Evolutionary conservation across 2,888 invertebrate genomes (phyloP).

Genomic region (Gymnocheta viridis): DNA sequence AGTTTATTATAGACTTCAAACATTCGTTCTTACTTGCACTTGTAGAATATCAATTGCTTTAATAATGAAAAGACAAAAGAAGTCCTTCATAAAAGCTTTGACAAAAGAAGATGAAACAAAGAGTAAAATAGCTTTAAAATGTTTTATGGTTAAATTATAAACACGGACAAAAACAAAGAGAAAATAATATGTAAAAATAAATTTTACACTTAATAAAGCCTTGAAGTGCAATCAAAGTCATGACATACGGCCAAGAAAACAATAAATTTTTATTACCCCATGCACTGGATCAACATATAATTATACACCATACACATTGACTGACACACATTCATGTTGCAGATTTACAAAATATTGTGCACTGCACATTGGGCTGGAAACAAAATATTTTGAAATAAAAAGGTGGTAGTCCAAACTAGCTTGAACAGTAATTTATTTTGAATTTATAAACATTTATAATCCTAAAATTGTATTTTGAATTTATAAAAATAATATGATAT

Average conservation of each 20-base stretch:
- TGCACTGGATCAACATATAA: conserved; percentile 26
- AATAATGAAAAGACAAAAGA: conserved; percentile 49
- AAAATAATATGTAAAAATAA: conserved; percentile 52
- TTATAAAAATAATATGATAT: too few species aligned
- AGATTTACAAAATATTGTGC: neutral
- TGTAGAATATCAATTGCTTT: conserved; percentile 45
- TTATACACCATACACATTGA: neutral
- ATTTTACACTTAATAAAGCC: conserved; percentile 70
- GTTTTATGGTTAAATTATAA: neutral
- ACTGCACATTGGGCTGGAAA: neutral
- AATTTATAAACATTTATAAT: too few species aligned
- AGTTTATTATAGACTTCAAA: conserved; percentile 39
- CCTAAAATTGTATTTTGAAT: too few species aligned
- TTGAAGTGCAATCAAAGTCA: conserved; percentile 70
- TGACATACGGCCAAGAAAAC: conserved; percentile 64
- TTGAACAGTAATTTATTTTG: too few species aligned
- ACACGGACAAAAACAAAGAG: neutral
- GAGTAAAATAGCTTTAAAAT: neutral
- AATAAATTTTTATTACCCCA: conserved; percentile 65
- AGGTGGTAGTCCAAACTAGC: too few species aligned
- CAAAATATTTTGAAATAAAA: too few species aligned
- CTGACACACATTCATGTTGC: neutral
- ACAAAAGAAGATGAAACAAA: neutral
- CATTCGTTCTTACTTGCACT: conserved; percentile 4
- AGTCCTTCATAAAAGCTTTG: conserved; percentile 48